Base-by-base conservation (phyloP, 1,140 invertebrate species). In the Drosophila sechellia region DNA sequence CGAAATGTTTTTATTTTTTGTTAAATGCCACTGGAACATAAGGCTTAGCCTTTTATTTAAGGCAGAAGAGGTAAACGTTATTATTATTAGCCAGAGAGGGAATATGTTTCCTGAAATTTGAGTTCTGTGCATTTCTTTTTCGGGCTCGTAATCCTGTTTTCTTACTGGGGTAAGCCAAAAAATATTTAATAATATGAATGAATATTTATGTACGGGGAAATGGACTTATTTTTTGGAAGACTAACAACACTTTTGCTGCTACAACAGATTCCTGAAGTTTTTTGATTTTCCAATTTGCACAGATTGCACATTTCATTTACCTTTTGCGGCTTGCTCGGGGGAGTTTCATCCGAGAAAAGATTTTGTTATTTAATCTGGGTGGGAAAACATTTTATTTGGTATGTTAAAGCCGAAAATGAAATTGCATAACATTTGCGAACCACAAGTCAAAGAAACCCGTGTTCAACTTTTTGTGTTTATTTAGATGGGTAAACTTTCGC, bases 271-370 rank as follows among this genome's bases (percentile, higher is more conserved):
- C 15, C n/a, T n/a, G n/a, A n/a, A 70, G 52, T 69, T 56, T 71
- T 70, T 40, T 20, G 68, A 70, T 70, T 70, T 70, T 57, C 66
- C 50, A 64, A 56, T 56, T 48, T 34, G 64, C 66, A 69, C 66
- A 70, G 66, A 70, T 70, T 70, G 66, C 64, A 70, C 66, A 70
- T 70, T 70, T 70, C 66, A 70, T 70, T 70, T 70, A 70, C 66
- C 65, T 69, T 66, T 70, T 70, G 68, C 64, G 52, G 65, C 66
- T 57, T 35, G 12, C 52, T 42, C 35, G 25, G 12, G 64, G 35
- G 66, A 56, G 43, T 40, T 57, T n/a, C n/a, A 17, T 17, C 12
- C 27, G 13, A 20, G n/a, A 20, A 70, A 71, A 48, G 27, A 49
- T 56, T 70, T 56, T 56, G 50, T 69, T 69, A 69, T 68, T 68